Base-by-base conservation (phyloP, 2,888 invertebrate genomes). In the Hedya salicella region DNA sequence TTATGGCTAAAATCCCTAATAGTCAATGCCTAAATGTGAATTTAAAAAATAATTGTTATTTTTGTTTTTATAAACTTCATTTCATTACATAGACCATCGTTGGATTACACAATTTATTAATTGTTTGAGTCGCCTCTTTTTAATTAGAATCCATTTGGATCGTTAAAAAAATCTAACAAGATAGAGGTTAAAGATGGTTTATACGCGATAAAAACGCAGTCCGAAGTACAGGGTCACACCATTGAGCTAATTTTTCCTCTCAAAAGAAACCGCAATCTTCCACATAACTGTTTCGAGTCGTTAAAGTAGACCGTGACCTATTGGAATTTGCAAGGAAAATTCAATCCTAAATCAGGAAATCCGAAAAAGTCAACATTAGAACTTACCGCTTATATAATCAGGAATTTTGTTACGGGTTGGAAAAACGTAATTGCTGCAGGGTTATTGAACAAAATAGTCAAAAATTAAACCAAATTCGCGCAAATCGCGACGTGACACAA, bases 261-360 rank as follows among this genome's bases (percentile, higher is more conserved):
- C 39, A 60, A 46, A 64, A 65, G 65, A 60, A 59, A 65, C 59
- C 52, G 59, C 59, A 65, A 65, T 60, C 52, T 46, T 25, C 52
- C 59, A 65, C 59, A 65, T 65, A 65, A 65, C 65, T 65, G 65
- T 65, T 46, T n/a, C 50, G 59, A 59, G 36, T 25, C 52, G 30
- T 21, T 59, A 64, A 63, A 64, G 68, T 68, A 21, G 63, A 67
- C 40, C 68, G 52, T 64, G 64, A 64, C 68, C 68, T 64, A 68
- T 64, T 68, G 54, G 66, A 66, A 66, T 61, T 66, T 25, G 66
- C 61, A 32, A 66, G 32, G 19, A 40, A 61, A 54, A 61, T 42
- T 48, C 52, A 53, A 49, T 19, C 16, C 25, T 54, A 48, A n/a
- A 46, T n/a, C 17, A 25, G 39, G 42, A 19, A 49, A 42, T 42